Conservation (phyloP, 2,797 vertebrate genomes). For the Typhlichthys subterraneus region DNA sequence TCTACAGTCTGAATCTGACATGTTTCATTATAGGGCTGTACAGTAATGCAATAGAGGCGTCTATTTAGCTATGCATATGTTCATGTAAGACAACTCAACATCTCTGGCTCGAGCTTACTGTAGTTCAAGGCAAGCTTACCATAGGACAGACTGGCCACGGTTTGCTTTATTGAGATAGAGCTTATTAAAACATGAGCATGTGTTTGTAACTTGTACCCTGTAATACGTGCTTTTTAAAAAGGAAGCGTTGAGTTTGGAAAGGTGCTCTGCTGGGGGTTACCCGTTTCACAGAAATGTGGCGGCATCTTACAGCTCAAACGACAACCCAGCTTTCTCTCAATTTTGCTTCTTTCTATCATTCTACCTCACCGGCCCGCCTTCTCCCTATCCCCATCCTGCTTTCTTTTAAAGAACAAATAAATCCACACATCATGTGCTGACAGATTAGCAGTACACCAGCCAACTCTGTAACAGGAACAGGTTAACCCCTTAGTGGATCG, state of each 20-base stretch:
- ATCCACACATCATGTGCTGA: constrained; percentile 83
- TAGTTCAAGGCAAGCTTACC: background rate
- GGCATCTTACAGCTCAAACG: no score
- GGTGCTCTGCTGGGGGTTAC: constrained; percentile 52
- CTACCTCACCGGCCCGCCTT: background rate
- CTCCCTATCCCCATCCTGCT: constrained; percentile 5
- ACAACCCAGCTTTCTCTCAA: background rate
- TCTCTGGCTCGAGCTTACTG: background rate
- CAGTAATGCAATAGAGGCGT: no score
- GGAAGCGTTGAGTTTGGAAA: constrained; percentile 74
- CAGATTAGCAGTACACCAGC: constrained; percentile 79
- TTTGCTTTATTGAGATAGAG: no score
- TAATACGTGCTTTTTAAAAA: constrained; percentile 80
- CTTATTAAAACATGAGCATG: background rate
- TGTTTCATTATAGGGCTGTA: no score
- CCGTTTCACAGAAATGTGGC: constrained; percentile 70
- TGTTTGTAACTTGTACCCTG: constrained; percentile 68
- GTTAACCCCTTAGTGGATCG: constrained; percentile 69
- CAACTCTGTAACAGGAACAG: constrained; percentile 71
- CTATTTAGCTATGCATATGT: no score
- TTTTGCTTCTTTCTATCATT: background rate
- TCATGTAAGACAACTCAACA: background rate
- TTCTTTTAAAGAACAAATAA: constrained; percentile 84
- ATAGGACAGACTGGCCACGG: no score
- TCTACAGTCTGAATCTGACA: no score